Evolutionary conservation across 1,140 invertebrate species (phyloP), one percentile per base, ranked within the genome.

Genomic region (Scaptomyza hsui): DNA sequence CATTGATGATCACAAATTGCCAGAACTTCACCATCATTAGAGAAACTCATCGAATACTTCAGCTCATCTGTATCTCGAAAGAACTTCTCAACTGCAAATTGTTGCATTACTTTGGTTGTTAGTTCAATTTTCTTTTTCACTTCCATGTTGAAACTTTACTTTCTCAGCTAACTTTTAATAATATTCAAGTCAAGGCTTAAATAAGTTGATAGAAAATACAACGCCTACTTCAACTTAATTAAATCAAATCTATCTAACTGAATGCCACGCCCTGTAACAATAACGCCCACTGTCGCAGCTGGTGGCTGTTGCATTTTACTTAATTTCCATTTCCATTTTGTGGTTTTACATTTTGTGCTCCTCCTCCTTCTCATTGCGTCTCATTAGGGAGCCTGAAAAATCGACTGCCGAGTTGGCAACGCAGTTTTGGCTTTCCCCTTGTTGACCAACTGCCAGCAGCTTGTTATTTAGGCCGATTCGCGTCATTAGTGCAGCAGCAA

Each of bases 241-340:
- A 80, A 85, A 86, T 85, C 57, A 86, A 85, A 72, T 53, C 44
- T 44, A 42, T 51, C 48, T 24, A 52, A 62, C 39, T 42, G 6
- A 18, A 42, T 42, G 70, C 18, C 59, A 71, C 67, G 55, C 72
- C 67, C 68, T 21, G n/a, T 42, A 1, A 39, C 24, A 37, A 37
- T 12, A 37, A 37, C 75, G 45, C 72, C 75, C 63, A 57, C 37
- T 24, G 35, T 24, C 15, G 13, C 47, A 44, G 61, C 61, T 57
- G 37, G 13, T 37, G 18, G 29, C 51, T 51, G 60, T 53, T 72
- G 81, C 80, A 85, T 75, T 85, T 79, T 65, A 62, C 59, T 63
- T 69, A 73, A 85, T 85, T 86, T 85, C 72, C 63, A 85, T 85
- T 85, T 85, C 72, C 63, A 85, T 83, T 83, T 85, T 70, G 76